Conservation (phyloP, 2,113 vertebrate genomes). For the Psammodynastes pulverulentus region DNA sequence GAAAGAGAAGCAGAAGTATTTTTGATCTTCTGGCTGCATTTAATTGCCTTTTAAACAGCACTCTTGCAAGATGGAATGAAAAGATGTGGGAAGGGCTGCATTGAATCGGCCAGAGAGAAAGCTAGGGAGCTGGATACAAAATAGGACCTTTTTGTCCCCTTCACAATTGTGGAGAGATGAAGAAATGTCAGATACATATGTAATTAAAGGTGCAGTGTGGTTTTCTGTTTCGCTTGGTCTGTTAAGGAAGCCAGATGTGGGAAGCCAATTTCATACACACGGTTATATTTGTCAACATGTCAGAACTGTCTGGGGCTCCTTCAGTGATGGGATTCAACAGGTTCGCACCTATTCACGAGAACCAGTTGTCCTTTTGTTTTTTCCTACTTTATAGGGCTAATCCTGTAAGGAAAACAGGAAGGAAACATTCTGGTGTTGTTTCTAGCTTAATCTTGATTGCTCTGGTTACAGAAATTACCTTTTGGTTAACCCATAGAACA, state of each 20-base stretch:
- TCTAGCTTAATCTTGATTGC: too few relatives aligned
- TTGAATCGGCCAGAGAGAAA: background rate
- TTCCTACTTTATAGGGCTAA: too few relatives aligned
- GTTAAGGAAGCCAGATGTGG: background rate
- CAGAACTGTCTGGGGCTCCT: background rate
- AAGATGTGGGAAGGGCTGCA: background rate
- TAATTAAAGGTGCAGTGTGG: background rate
- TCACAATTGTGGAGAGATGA: background rate
- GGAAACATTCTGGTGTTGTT: too few relatives aligned
- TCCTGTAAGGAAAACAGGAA: too few relatives aligned
- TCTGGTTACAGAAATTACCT: too few relatives aligned
- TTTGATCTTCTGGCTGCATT: background rate
- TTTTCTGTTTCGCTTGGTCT: background rate
- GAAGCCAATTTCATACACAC: background rate
- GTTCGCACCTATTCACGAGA: too few relatives aligned
- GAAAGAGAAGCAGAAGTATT: conserved; percentile 19
- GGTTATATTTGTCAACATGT: background rate
- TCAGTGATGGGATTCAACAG: too few relatives aligned
- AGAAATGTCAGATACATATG: background rate
- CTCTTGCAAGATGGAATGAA: background rate
- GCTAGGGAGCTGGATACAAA: background rate
- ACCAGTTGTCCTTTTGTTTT: too few relatives aligned
- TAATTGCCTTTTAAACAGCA: background rate
- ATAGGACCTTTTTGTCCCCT: background rate
- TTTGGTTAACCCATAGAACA: too few relatives aligned